phyloP scores from a whole-genome alignment of 2,888 invertebrate species.

The Philonicus albiceps region DNA sequence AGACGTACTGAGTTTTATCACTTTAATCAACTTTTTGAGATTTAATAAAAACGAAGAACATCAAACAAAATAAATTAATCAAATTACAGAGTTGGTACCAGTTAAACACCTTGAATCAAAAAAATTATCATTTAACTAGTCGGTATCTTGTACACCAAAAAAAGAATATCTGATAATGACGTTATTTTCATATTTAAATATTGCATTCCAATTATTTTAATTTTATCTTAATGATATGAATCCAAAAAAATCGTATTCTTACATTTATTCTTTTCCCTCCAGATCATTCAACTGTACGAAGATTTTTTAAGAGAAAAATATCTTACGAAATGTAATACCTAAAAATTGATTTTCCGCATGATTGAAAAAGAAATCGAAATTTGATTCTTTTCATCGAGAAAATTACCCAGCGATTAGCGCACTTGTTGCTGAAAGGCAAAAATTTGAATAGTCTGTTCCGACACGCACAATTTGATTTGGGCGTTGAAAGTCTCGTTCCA shows the following conservation, averaged over 20 bases:
- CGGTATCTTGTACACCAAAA: too few species aligned
- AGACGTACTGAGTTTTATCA: too few species aligned
- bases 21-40: too few species aligned
- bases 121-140: too few species aligned
- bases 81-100: too few species aligned
- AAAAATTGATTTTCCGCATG: background rate
- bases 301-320: background rate
- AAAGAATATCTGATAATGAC: too few species aligned
- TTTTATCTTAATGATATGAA: background rate
- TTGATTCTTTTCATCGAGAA: background rate
- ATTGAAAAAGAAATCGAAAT: constrained; percentile 14
- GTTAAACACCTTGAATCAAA: too few species aligned
- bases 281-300: background rate
- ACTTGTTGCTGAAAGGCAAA: background rate
- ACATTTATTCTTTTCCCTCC: background rate
- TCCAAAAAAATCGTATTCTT: background rate
- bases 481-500: background rate
- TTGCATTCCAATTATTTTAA: too few species aligned
- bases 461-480: background rate
- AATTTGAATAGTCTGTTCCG: background rate
- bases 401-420: background rate
- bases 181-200: too few species aligned
- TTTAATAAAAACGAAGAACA: too few species aligned
- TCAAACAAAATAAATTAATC: too few species aligned
- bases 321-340: background rate